Evolutionary conservation across 2,888 invertebrate genomes (phyloP), one percentile per base, ranked within the genome.

Genomic region (Dicyrtoma fusca): DNA sequence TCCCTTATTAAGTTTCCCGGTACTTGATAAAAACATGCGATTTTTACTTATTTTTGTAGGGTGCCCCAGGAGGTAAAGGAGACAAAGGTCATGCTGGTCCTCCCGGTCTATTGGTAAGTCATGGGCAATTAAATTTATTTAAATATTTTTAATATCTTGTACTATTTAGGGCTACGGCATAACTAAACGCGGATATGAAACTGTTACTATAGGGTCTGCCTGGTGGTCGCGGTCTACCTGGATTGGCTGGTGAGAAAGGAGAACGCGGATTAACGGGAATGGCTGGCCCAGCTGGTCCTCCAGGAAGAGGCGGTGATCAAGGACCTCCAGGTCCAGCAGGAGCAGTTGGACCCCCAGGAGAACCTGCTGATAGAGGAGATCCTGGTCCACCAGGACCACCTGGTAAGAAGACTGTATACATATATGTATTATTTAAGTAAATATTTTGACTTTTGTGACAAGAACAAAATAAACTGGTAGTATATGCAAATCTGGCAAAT

Each of bases 321-420:
- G 92, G 92, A 0, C 88, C 87, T 0, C 90, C 90, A 82, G 93
- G 93, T n/a, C 87, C 88, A 17, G 83, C 90, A 23, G 92, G 92
- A 3, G 89, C 90, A 0, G 85, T 87, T 0, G 93, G 93, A 1
- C 89, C 91, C 1, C 91, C 91, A 0, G 93, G 93, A 17, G 92
- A 92, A 83, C 89, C 91, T 59, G 92, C 90, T 0, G 92, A 92
- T 83, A 85, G 92, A 81, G 92, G 92, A 21, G 92, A 92, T 81
- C 86, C 89, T 0, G 92, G 92, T 2, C 84, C 87, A 5, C 88
- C 91, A 0, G 93, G 93, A 1, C 83, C 87, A 0, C 87, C 82
- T 47, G 83, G 83, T 69, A 74, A 23, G 55, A n/a, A n/a, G n/a
- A n/a, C n/a, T n/a, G n/a, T n/a, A n/a, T n/a, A n/a, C n/a, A n/a